phyloP scores from a whole-genome alignment of 1,140 invertebrate genomes.

The Oryzaephilus surinamensis region DNA sequence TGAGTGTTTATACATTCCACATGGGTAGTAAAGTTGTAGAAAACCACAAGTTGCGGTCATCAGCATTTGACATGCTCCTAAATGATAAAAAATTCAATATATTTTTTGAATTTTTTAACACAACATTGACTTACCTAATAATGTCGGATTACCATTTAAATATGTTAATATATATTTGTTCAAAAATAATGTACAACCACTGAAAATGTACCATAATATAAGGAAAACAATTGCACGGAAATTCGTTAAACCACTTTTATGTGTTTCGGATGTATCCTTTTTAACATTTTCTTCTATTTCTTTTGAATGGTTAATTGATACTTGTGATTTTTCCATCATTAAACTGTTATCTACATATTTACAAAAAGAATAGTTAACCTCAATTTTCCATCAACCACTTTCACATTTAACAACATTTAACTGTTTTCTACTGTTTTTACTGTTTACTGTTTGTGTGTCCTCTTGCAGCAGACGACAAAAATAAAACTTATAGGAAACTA shows the following conservation, averaged over 20 bases:
- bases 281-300: constrained; percentile 7
- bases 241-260: constrained; percentile 43
- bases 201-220: constrained; percentile 68
- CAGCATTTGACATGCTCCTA: constrained; percentile 64
- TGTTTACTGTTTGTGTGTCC: no score
- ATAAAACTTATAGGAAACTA: no score
- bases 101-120: not conserved
- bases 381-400: no score
- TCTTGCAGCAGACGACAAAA: no score
- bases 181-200: constrained; percentile 66
- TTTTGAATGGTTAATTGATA: no score
- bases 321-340: no score
- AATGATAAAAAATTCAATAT: constrained; percentile 18
- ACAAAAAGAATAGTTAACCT: no score
- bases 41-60: constrained; percentile 68
- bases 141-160: constrained; percentile 64
- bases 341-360: no score
- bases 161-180: constrained; percentile 77
- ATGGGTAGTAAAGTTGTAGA: constrained; percentile 66
- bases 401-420: no score
- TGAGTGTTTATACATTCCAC: constrained; percentile 56
- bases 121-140: constrained; percentile 53
- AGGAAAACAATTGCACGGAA: constrained; percentile 57
- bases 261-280: constrained; percentile 14
- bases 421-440: no score